A percentile compares a stretch with the other conserved stretches of the same genome.
Evolutionary conservation across 2,888 invertebrate species (phyloP).

Genomic region (Zootermopsis nevadensis): DNA sequence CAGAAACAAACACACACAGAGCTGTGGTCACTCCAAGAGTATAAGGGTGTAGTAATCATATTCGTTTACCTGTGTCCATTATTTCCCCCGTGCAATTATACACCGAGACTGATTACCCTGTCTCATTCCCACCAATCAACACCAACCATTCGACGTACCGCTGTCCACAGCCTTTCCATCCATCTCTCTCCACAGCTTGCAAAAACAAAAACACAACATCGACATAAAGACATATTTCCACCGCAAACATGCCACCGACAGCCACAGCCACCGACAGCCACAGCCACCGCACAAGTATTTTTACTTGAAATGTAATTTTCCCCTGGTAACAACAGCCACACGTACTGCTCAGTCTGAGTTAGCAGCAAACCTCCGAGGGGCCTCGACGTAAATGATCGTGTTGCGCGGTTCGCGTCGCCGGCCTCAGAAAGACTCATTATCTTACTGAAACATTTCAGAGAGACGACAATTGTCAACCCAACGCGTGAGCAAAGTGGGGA

Average conservation of each 20-base stretch:
- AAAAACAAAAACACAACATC: conserved; percentile 32
- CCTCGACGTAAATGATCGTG: neutral
- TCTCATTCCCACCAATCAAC: neutral
- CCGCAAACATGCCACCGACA: neutral
- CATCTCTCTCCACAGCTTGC: conserved; percentile 32
- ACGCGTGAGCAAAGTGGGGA: neutral
- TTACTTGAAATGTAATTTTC: neutral
- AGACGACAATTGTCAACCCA: neutral
- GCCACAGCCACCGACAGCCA: neutral
- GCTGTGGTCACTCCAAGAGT: neutral
- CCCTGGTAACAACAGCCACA: neutral
- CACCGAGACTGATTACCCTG: neutral
- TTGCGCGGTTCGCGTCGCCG: neutral
- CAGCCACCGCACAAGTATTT: neutral
- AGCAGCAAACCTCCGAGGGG: neutral
- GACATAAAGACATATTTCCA: neutral
- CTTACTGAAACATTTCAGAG: neutral
- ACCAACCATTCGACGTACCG: neutral
- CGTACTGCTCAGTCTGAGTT: neutral
- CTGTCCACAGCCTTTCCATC: neutral
- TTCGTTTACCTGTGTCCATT: conserved; percentile 33
- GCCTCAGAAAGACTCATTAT: neutral
- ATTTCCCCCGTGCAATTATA: conserved; percentile 6
- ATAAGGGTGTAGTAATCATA: neutral
- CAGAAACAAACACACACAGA: neutral